Evolutionary conservation across 2,113 vertebrate genomes (phyloP), one percentile per base, ranked within the genome.

Genomic region (Microtus montanus): DNA sequence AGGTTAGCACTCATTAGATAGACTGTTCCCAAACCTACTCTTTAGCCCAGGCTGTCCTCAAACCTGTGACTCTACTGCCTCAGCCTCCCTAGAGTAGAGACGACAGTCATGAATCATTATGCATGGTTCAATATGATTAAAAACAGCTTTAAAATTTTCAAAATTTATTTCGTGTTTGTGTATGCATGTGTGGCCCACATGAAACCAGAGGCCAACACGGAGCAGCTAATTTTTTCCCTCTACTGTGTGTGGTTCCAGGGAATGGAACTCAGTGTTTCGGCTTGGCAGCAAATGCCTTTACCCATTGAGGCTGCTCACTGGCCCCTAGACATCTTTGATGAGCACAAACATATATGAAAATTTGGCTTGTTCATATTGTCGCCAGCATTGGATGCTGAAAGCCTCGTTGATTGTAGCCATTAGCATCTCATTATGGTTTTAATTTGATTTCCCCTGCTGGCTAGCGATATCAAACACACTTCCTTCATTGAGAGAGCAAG

Each of bases 401-500:
- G 13, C 52, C 38, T 73, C 19, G 8, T n/a, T 73, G 24, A 47
- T 71, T 61, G 30, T 47, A 47, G 66, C 28, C 49, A 82, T 54
- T 70, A 41, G 41, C 73, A 35, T 64, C 54, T 85, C 24, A 11
- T 49, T 63, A 61, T 35, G 20, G 8, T n/a, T 74, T 84, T 30
- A n/a, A 64, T 64, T 74, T 63, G 24, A 64, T 64, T 84, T 73
- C 64, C 30, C 30, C 22, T 74, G 15, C 19, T 84, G 68, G 38
- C 33, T 49, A 64, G 20, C 30, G 15, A 38, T 30, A 19, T 64
- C 26, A 64, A 64, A 92, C 33, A 58, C 11, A 54, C 8, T 80
- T 87, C 78, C 17, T 30, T 92, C 26, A 54, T 33, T 19, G 35
- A 54, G 98, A 99, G 99, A 98, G 99, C 99, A 41, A 99, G 97